Base-by-base conservation (phyloP, 2,888 invertebrate species). In the Diadegma fenestrale region DNA sequence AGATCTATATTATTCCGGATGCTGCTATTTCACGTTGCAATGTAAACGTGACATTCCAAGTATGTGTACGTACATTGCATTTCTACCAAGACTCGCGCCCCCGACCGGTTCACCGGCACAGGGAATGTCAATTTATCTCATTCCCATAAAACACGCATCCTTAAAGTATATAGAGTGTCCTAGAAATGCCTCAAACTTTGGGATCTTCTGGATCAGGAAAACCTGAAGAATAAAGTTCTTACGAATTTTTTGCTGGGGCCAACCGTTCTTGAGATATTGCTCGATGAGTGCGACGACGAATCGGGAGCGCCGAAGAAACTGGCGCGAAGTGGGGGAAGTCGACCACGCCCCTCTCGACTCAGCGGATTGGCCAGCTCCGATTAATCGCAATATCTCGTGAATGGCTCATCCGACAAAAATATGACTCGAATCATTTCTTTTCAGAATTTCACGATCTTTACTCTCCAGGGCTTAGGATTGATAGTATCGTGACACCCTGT, bases 11-110 rank as follows among this genome's bases (percentile, higher is more conserved):
- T 14, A 33, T 61, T 63, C 26, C 61, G n/a, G 45, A 71, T 73
- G 78, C 68, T 78, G 72, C 73, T 82, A 79, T 77, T 72, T 73
- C 41, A 30, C 61, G 63, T 69, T 77, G 63, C 58, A 75, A 77
- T 75, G 61, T 69, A 83, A 83, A 73, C 68, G 68, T 48, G 66
- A n/a, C 63, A 43, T 63, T 54, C 33, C 71, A 26, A 79, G 82
- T 66, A 61, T 33, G 33, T 26, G 41, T 10, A 10, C 51, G 33
- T 51, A n/a, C 30, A 30, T n/a, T 41, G 58, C 58, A 58, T 73
- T 73, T 73, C 73, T 64, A 72, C 37, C 17, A 33, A 33, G 33
- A 63, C 63, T 68, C 68, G 22, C 66, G 33, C 45, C 45, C 71
- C 43, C 68, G 41, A 5, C n/a, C 37, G 41, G 41, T 64, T 64